phyloP scores from a whole-genome alignment of 2,113 vertebrate species.

The Pelusios castaneus region DNA sequence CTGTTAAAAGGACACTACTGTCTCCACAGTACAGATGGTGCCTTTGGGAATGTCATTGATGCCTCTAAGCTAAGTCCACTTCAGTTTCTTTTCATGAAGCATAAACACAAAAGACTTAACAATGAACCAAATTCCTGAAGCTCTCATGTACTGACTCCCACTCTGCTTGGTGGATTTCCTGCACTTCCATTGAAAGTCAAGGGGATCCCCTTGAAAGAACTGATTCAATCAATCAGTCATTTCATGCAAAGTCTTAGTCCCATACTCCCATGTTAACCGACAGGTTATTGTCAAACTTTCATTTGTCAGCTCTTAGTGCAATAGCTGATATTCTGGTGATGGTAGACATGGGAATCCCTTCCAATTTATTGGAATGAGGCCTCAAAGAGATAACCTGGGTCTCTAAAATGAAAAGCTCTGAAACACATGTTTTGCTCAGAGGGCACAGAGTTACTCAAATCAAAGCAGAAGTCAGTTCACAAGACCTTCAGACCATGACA shows the following conservation, averaged over 20 bases:
- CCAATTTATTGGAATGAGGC: background rate
- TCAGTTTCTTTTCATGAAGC: background rate
- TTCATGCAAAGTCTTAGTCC: too few species aligned
- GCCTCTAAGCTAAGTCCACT: background rate
- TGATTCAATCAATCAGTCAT: too few species aligned
- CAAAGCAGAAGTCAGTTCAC: background rate
- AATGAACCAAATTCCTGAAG: background rate
- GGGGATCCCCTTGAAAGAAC: too few species aligned
- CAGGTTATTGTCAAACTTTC: too few species aligned
- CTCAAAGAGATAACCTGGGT: background rate
- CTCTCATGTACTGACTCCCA: background rate
- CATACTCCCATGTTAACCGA: too few species aligned
- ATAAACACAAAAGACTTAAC: background rate
- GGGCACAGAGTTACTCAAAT: background rate
- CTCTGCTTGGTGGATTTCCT: background rate
- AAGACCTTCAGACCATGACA: background rate
- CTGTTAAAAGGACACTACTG: background rate
- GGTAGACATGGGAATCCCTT: too few species aligned
- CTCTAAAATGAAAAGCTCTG: background rate
- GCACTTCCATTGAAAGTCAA: background rate
- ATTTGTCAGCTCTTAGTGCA: too few species aligned
- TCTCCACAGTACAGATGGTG: background rate
- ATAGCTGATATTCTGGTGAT: too few species aligned
- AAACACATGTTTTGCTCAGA: background rate
- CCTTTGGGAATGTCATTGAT: background rate